Base-by-base conservation (phyloP, 92 coral and sea anemone genomes). In the Hydrozoanthus gracilis region DNA sequence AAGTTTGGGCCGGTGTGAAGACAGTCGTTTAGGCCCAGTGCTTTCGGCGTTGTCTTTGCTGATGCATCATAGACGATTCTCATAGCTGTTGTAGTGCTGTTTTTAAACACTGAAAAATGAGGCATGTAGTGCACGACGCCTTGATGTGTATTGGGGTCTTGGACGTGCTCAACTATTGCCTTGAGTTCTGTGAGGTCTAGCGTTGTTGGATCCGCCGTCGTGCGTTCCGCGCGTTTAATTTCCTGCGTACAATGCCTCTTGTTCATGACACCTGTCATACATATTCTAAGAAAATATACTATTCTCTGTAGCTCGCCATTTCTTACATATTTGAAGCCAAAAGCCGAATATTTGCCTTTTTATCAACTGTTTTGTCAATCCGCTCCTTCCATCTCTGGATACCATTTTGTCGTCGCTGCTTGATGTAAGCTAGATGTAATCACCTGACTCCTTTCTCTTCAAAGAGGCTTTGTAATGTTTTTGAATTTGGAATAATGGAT, bases 51-150 rank as follows among this genome's bases (percentile, higher is more conserved):
- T 7, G 15, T 50, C 50, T 78, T 68, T 51, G 93, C 91, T 77
- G 91, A 83, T 44, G 89, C 91, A 86, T 91, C 92, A 55, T 86
- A 90, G 14, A 90, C 90, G 78, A 90, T 86, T 80, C 92, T 82
- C 89, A 86, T 91, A 4, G 66, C 51, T 62, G 91, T 88, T 14
- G 91, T 91, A 64, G 87, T 20, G 86, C 94, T 91, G 8, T 91
- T 91, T 84, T 91, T 86, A 64, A 84, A 91, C 82, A 91, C 94
- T 12, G 91, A 91, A 46, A 90, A 88, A 75, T 88, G 89, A 51
- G 91, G 89, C 65, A 87, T 87, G 84, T 83, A 88, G 78, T 91
- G 91, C 8, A 83, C 51, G 77, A 83, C 72, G 8, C 88, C 89
- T 83, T 76, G 8, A 39, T 83, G 83, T 56, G 16, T 83, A 56